Evolutionary conservation across 1,140 invertebrate species (phyloP).

Genomic region (Papilio glaucus): DNA sequence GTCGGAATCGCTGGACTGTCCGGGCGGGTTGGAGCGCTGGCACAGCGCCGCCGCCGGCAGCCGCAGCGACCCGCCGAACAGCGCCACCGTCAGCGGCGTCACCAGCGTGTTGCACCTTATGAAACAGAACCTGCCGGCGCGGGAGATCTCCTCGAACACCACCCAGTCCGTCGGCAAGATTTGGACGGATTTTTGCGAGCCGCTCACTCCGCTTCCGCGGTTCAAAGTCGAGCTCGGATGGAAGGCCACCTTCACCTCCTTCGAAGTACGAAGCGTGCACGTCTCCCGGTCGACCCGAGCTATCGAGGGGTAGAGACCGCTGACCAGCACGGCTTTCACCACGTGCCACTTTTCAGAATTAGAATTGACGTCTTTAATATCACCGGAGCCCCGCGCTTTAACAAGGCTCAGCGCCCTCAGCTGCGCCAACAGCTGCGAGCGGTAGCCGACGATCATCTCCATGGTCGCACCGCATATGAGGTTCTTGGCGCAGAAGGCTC

Average conservation of each 20-base stretch:
- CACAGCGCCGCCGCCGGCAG: slow-evolving; percentile 81
- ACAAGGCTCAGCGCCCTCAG: slow-evolving; percentile 94
- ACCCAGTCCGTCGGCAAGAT: slow-evolving; percentile 92
- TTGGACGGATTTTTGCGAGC: slow-evolving; percentile 83
- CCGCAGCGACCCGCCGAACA: slow-evolving; percentile 89
- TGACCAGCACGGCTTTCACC: slow-evolving; percentile 94
- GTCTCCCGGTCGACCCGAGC: slow-evolving; percentile 85
- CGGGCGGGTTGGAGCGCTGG: slow-evolving; percentile 74
- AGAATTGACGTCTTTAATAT: slow-evolving; percentile 91
- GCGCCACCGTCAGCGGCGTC: slow-evolving; percentile 90
- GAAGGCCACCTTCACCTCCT: slow-evolving; percentile 89
- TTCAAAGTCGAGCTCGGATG: slow-evolving; percentile 90
- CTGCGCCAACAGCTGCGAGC: slow-evolving; percentile 92
- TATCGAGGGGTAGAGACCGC: slow-evolving; percentile 94
- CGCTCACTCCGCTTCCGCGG: slow-evolving; percentile 63
- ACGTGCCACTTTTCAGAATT: slow-evolving; percentile 96
- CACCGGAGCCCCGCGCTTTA: slow-evolving; percentile 88
- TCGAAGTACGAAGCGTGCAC: slow-evolving; percentile 81
- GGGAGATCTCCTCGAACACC: slow-evolving; percentile 92
- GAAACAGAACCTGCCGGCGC: slow-evolving; percentile 86
- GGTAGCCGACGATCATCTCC: slow-evolving; percentile 92
- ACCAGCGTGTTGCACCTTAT: slow-evolving; percentile 91
- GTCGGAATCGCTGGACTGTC: slow-evolving; percentile 84
- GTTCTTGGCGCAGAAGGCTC: slow-evolving; percentile 91
- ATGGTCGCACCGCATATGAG: slow-evolving; percentile 92